Evolutionary conservation across 30 jellyfish, hydroid and myxozoan genomes (phyloP), one percentile per base, ranked within the genome.

Genomic region (Aurelia sp.): DNA sequence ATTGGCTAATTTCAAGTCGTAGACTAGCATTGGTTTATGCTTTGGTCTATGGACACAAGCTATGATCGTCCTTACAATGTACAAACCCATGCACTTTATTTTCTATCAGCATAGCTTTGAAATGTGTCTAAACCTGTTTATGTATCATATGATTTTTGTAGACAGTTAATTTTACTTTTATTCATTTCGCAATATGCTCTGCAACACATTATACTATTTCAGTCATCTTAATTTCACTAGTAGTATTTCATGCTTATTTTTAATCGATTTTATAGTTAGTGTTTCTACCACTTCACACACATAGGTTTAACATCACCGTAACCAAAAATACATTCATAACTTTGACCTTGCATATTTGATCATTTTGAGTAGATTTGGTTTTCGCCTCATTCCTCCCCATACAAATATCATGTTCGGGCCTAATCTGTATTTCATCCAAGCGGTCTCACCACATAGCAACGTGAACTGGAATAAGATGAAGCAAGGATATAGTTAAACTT

Each of bases 241-340:
- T 19, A 30, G 16, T 57, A 27, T 27, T 27, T 57, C 20, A 13
- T n/a, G 3, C 31, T 6, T 11, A 16, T 3, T 18, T 30, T 74
- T 74, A 30, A 35, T 47, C 30, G 83, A 20, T n/a, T 52, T 18
- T 17, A 47, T 40, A 51, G 4, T 21, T n/a, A 59, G 31, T 59
- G 33, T 59, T 59, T 21, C 69, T n/a, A 6, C 33, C 69, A 18
- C 33, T 18, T 18, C 6, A 59, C 69, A 59, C 69, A 59, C 69
- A 4, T 53, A 63, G 79, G 48, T 78, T 78, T 33, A 48, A 22
- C 63, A 62, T 55, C 79, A 62, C 89, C 71, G 61, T n/a, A 64
- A 69, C 89, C 72, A 62, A 78, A 59, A 78, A 64, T 41, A 62
- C 40, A 50, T 53, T 40, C 15, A 35, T 80, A 41, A 69, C 80